These are phyloP conservation scores for Bombylius major DNA, from an alignment of 2,888 invertebrate genomes.

Conservation along the genomic window DNA sequence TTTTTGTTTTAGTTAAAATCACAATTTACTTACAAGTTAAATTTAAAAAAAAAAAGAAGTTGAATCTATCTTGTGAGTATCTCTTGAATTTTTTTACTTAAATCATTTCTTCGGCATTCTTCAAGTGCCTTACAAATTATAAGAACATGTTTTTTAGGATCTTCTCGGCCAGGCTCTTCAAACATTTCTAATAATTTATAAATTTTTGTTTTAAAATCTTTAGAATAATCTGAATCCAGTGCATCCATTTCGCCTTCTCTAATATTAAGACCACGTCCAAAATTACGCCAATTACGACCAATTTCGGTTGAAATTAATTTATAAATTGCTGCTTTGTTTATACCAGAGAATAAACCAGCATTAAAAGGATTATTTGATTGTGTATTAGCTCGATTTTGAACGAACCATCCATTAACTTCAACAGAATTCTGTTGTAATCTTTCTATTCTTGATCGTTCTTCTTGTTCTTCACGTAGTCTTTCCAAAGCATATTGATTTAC, in stretches of 20 bases:
- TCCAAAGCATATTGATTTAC: background rate
- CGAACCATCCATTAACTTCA: no score
- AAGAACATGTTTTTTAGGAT: conserved; percentile 17
- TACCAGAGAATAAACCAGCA: background rate
- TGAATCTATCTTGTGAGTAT: conserved; percentile 15
- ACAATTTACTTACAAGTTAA: no score
- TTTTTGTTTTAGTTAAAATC: no score
- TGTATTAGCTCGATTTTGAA: background rate
- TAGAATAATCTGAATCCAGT: conserved; percentile 23
- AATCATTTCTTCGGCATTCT: conserved; percentile 23
- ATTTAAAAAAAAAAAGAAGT: no score
- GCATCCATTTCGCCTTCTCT: conserved; percentile 25
- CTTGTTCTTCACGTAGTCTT: background rate
- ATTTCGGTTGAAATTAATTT: conserved; percentile 26
- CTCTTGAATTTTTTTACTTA: conserved; percentile 21
- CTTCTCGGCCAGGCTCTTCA: conserved; percentile 26
- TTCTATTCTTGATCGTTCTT: background rate
- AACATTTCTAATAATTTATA: conserved; percentile 24
- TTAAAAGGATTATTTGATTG: background rate
- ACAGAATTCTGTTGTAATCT: background rate
- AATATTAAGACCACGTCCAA: conserved; percentile 27
- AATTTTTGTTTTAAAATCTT: conserved; percentile 25
- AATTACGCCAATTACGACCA: conserved; percentile 28
- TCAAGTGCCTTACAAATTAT: conserved; percentile 23
- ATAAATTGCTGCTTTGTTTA: conserved; percentile 20